A percentile compares a stretch with the other conserved stretches of the same genome.
These are phyloP conservation scores for Trachymyrmex cornetzi DNA, from an alignment of 1,140 invertebrate genomes.

Conservation along the genomic window DNA sequence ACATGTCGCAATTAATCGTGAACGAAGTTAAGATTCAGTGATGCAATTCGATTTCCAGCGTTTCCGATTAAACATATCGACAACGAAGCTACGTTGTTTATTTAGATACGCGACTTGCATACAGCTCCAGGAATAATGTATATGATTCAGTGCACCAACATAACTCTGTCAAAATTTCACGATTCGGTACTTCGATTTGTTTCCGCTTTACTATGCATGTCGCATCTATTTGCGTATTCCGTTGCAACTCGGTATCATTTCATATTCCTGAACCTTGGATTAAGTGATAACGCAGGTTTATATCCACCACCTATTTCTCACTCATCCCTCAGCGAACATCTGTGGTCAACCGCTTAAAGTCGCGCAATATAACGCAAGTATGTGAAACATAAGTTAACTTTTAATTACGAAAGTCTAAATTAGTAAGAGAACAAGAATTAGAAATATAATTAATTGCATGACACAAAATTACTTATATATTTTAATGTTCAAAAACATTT, in stretches of 20 bases:
- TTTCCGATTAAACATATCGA: conserved; percentile 45
- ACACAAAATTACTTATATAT: neutral
- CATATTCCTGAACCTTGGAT: conserved; percentile 20
- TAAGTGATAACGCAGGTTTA: conserved; percentile 49
- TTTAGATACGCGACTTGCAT: conserved; percentile 27
- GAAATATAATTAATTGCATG: neutral
- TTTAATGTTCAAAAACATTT: neutral
- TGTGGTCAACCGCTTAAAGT: conserved; percentile 18
- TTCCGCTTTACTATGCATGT: conserved; percentile 40
- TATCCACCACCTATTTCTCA: conserved; percentile 5
- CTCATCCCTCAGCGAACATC: conserved; percentile 3
- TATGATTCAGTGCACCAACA: neutral
- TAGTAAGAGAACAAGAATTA: too few species aligned
- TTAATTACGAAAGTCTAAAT: neutral
- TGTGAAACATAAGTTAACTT: neutral
- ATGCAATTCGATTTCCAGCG: conserved; percentile 33
- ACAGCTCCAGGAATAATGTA: neutral
- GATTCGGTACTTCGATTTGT: conserved; percentile 24
- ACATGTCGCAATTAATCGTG: conserved; percentile 23
- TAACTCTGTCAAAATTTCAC: conserved; percentile 39
- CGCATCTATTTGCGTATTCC: conserved; percentile 13
- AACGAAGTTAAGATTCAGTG: conserved; percentile 49
- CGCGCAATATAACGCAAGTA: neutral
- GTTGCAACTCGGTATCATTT: conserved; percentile 6
- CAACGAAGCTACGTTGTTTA: conserved; percentile 34